Base-by-base conservation (phyloP, 1,140 invertebrate species). In the Harpegnathos saltator region DNA sequence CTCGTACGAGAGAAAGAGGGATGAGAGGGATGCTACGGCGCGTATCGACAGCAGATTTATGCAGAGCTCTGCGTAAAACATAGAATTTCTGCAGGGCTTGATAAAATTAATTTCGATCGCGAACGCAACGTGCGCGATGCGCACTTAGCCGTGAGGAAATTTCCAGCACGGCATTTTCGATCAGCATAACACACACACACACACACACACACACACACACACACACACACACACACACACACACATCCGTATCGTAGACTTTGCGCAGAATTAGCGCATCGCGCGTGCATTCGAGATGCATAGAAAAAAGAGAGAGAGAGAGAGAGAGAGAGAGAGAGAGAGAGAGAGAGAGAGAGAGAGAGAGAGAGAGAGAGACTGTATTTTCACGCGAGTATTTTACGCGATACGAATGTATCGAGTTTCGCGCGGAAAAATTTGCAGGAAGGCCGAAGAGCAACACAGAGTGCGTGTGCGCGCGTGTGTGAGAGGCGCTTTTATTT, bases 1-100 rank as follows among this genome's bases (percentile, higher is more conserved):
- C n/a, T 44, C n/a, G n/a, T 52, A 62, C 19, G 19, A n/a, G 17
- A 38, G 50, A 63, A n/a, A 56, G n/a, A 56, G 15, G 3, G 7
- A 61, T 48, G 72, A 2, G 3, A 61, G 50, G 65, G 26, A 68
- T 48, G 15, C 48, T 26, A 54, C 69, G 24, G 14, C 44, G 17
- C 33, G 33, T 33, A 83, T 83, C 63, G 48, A 75, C 24, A 44
- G 38, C 56, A 83, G 56, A 83, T 83, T 83, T 59, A 24, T 48
- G n/a, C 44, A 15, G 65, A 38, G 83, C n/a, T 83, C 86, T 78
- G 29, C 54, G 22, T 29, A 24, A 54, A 33, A 3, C 15, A 15
- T 48, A 19, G 26, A 22, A 69, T 62, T 52, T 38, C 26, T 44
- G 1, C 9, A 5, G n/a, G 33, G 61, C 14, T 59, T 26, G n/a